Base-by-base conservation (phyloP, 2,113 vertebrate genomes). In the Nothobranchius furzeri region DNA sequence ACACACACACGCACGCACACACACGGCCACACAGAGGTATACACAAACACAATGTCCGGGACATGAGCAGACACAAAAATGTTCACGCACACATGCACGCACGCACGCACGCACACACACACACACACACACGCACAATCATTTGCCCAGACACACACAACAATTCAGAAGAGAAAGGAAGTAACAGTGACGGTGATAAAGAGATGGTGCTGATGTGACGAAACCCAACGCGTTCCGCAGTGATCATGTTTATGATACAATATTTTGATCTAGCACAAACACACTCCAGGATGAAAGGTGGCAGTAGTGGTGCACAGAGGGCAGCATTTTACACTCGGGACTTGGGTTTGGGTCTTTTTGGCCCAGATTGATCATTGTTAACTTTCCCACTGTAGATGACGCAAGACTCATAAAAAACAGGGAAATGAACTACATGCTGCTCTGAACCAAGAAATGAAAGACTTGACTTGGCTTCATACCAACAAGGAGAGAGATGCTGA, bases 261-360 rank as follows among this genome's bases (percentile, higher is more conserved):
- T 30, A 30, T 3, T 75, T 42, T 55, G 47, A 35, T 43, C 42
- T n/a, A 60, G 60, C 9, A 55, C 40, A 45, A n/a, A 47, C 46
- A 54, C 50, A 75, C 56, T 68, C 81, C 75, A 60, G 54, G 53
- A 64, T 12, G 37, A 4, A 58, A 70, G 51, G 60, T 76, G 58
- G 57, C 57, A 73, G 66, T 63, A 25, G 57, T 63, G 53, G 40
- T 48, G 25, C 75, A 67, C 61, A 57, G 60, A 63, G 12, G 63
- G 89, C 89, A 92, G 88, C 88, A 88, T 90, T 91, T 91, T 90
- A 85, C 51, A 76, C 81, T 72, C 73, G 77, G 76, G 60, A 47
- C 45, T 63, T 48, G 35, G 64, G 20, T 61, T 30, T 12, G 24
- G 20, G 14, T 67, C 14, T 47, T 53, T 58, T 40, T 36, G 1